Conservation (phyloP, 2,797 vertebrate genomes). For the Clarias fuscus region DNA sequence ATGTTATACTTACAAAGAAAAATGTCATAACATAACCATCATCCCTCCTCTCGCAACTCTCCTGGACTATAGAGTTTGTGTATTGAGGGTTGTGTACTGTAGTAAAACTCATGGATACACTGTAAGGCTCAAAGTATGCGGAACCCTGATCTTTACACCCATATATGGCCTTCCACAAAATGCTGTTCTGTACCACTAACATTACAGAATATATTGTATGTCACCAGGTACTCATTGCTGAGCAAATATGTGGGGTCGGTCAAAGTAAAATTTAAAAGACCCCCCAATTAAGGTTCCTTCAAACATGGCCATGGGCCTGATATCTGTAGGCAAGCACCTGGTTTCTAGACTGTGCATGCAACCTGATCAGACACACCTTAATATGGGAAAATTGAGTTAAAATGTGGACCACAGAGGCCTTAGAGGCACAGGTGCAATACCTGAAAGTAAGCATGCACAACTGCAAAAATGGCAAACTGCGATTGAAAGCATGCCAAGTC, state of each 20-base stretch:
- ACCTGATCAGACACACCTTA: not conserved
- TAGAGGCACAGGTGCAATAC: not conserved
- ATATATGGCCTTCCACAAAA: not conserved
- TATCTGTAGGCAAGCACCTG: not conserved
- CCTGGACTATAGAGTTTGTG: not conserved
- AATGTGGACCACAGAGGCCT: not conserved
- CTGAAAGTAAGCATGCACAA: not conserved
- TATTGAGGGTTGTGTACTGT: not conserved
- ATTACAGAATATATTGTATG: not conserved
- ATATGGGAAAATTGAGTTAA: not conserved
- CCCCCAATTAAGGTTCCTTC: not conserved
- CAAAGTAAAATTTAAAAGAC: not conserved
- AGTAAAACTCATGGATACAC: not conserved
- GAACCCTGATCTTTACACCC: not conserved
- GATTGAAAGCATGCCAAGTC: not conserved
- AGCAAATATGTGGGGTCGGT: not conserved
- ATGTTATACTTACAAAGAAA: not conserved
- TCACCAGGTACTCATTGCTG: not conserved
- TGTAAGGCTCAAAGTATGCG: not conserved
- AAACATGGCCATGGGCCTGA: not conserved
- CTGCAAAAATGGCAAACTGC: not conserved
- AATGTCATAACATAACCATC: no score
- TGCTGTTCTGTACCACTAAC: not conserved
- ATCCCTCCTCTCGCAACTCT: no score
- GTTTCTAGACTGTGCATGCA: not conserved